Percentiles rank a stretch among this genome's conserved stretches.
phyloP scores from a whole-genome alignment of 2,113 vertebrate species.

The Labrus mixtus region DNA sequence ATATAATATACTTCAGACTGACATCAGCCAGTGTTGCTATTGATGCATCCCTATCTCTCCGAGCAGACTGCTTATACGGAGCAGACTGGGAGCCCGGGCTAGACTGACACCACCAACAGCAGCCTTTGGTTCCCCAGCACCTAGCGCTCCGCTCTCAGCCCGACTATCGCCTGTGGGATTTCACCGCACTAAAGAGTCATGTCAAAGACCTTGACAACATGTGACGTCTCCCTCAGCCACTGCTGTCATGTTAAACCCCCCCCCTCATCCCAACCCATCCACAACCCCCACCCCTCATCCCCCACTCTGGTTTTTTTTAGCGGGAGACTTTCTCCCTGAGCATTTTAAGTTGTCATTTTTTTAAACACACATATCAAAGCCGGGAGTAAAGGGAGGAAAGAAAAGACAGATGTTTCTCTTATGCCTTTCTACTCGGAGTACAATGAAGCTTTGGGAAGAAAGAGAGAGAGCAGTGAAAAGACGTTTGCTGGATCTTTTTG shows the following conservation, averaged over 20 bases:
- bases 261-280: slow-evolving; percentile 19
- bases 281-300: background rate
- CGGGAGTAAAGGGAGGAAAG: slow-evolving; percentile 27
- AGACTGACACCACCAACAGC: slow-evolving; percentile 59
- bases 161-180: slow-evolving; percentile 67
- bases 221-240: slow-evolving; percentile 77
- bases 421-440: slow-evolving; percentile 74
- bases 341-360: slow-evolving; percentile 81
- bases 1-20: slow-evolving; percentile 56
- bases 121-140: slow-evolving; percentile 51
- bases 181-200: slow-evolving; percentile 71
- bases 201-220: slow-evolving; percentile 75
- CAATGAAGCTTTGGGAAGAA: slow-evolving; percentile 72
- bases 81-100: slow-evolving; percentile 49
- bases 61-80: slow-evolving; percentile 25
- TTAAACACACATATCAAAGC: slow-evolving; percentile 84
- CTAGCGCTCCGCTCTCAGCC: slow-evolving; percentile 49
- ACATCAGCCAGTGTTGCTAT: slow-evolving; percentile 37
- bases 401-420: slow-evolving; percentile 73
- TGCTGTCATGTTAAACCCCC: slow-evolving; percentile 72
- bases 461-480: slow-evolving; percentile 53
- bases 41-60: slow-evolving; percentile 36
- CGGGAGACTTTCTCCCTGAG: slow-evolving; percentile 71
- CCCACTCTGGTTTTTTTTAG: slow-evolving; percentile 51
- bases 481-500: slow-evolving; percentile 78